Evolutionary conservation across 2,888 invertebrate genomes (phyloP).

Genomic region (Meiosimyza decipiens): DNA sequence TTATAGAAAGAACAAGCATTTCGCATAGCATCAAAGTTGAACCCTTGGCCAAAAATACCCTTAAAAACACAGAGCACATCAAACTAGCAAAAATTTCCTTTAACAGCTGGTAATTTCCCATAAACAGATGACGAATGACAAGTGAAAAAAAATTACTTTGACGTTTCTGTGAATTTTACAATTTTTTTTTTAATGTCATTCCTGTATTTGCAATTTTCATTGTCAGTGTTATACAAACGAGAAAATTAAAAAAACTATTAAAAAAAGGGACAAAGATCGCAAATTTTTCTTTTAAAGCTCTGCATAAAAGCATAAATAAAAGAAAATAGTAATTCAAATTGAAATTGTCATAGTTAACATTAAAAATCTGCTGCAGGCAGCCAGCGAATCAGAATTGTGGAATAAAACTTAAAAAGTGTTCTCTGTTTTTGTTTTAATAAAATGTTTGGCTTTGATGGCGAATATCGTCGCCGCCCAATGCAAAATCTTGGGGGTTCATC

Average conservation of each 20-base stretch:
- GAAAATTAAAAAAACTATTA: neutral
- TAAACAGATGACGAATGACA: conserved; percentile 18
- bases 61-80: neutral
- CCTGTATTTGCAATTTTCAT: conserved; percentile 18
- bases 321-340: no score
- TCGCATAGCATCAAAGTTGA: no score
- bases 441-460: conserved; percentile 89
- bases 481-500: conserved; percentile 93
- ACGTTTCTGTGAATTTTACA: conserved; percentile 5
- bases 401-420: no score
- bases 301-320: neutral
- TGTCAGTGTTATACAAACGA: conserved; percentile 24
- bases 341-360: no score
- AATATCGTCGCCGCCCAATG: conserved; percentile 85
- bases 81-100: neutral
- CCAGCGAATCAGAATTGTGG: no score
- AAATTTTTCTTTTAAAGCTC: neutral
- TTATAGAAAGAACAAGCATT: no score
- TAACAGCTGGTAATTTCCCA: conserved; percentile 23
- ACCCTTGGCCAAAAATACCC: no score
- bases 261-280: neutral
- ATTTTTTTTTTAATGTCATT: conserved; percentile 12
- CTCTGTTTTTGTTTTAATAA: neutral
- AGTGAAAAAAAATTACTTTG: conserved; percentile 20
- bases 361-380: no score